These are phyloP conservation scores for Sebastes iracundus DNA, from an alignment of 2,797 vertebrate genomes.

Conservation along the genomic window DNA sequence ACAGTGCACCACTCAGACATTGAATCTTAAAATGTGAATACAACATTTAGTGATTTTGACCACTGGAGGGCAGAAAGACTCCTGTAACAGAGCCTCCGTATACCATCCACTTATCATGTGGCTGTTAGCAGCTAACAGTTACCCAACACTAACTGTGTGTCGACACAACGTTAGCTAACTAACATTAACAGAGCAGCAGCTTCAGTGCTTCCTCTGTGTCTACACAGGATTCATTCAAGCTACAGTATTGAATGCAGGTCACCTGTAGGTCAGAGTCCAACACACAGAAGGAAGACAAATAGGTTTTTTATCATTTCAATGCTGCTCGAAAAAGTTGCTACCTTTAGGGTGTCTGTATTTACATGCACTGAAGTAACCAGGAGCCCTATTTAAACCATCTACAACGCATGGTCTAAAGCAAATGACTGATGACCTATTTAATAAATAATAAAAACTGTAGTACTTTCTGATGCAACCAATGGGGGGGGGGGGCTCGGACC, in stretches of 20 bases:
- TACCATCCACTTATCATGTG: neutral
- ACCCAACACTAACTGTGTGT: neutral
- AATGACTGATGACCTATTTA: too few relatives aligned
- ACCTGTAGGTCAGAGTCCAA: neutral
- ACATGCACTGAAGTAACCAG: neutral
- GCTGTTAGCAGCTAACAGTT: neutral
- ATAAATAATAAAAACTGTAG: too few relatives aligned
- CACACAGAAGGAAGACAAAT: neutral
- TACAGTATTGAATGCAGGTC: neutral
- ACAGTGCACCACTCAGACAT: neutral
- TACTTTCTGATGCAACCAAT: too few relatives aligned
- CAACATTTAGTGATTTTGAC: neutral
- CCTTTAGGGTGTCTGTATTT: neutral
- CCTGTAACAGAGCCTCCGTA: neutral
- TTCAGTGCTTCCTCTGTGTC: neutral
- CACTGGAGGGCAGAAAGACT: neutral
- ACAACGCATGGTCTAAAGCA: too few relatives aligned
- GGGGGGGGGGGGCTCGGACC: too few relatives aligned
- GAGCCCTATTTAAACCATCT: too few relatives aligned
- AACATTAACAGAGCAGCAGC: neutral
- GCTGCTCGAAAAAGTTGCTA: neutral
- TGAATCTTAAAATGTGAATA: neutral
- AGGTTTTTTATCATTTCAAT: neutral
- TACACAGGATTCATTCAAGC: neutral
- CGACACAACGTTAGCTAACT: neutral